Evolutionary conservation across 1,140 invertebrate species (phyloP).

Genomic region (Epicauta chinensis): DNA sequence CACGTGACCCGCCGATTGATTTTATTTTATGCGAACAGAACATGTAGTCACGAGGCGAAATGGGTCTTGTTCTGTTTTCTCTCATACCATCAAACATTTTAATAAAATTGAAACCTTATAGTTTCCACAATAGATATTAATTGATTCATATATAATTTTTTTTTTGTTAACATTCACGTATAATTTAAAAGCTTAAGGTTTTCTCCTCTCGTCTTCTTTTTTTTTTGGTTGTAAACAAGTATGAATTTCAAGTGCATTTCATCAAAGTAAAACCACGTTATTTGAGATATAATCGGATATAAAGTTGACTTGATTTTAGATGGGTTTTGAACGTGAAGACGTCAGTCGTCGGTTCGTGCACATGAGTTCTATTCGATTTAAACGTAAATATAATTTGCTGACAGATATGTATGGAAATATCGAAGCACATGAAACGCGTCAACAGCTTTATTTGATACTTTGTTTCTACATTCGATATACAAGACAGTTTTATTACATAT

Average conservation of each 20-base stretch:
- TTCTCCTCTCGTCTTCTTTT: too few species aligned
- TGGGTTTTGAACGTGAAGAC: constrained; percentile 9
- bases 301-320: constrained; percentile 17
- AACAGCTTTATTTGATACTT: constrained; percentile 27
- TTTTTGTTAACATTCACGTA: too few species aligned
- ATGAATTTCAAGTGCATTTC: too few species aligned
- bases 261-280: constrained; percentile 6
- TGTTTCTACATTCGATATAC: constrained; percentile 19
- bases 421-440: constrained; percentile 24
- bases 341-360: constrained; percentile 11
- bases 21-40: constrained; percentile 38
- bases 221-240: too few species aligned
- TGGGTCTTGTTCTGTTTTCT: too few species aligned
- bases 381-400: constrained; percentile 23
- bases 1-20: constrained; percentile 43
- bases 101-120: too few species aligned
- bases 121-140: too few species aligned
- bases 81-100: too few species aligned
- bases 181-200: too few species aligned
- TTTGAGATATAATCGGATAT: constrained; percentile 15
- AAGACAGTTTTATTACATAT: constrained; percentile 22
- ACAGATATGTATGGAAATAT: constrained; percentile 21
- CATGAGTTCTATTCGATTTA: constrained; percentile 18
- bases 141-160: too few species aligned
- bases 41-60: constrained; percentile 6